These are phyloP conservation scores for Synanceia verrucosa DNA, from an alignment of 2,797 vertebrate species.

Conservation along the genomic window DNA sequence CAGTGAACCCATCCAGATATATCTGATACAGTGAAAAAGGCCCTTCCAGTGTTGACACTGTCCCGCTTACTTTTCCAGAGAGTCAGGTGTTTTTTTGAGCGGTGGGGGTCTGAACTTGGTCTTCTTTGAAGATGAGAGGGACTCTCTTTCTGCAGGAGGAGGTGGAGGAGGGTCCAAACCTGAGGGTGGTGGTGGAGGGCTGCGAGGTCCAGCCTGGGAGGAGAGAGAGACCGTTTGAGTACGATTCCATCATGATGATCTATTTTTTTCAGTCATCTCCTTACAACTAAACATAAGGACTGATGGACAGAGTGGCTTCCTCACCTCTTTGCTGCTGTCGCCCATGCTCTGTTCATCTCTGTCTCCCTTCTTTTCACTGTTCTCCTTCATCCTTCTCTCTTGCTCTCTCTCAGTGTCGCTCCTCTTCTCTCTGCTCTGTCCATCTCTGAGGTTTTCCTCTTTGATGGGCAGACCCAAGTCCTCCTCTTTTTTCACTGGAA, in stretches of 20 bases:
- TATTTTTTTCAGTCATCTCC: too few relatives aligned
- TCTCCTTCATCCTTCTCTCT: constrained; percentile 57
- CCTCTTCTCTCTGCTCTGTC: constrained; percentile 31
- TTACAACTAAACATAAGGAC: too few relatives aligned
- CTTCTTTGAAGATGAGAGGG: constrained; percentile 83
- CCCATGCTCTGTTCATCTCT: constrained; percentile 56
- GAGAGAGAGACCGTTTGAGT: background rate
- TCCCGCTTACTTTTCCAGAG: constrained; percentile 89
- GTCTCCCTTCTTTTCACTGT: constrained; percentile 53
- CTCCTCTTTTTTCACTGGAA: constrained; percentile 65
- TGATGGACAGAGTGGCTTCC: background rate
- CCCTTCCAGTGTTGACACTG: rapidly evolving
- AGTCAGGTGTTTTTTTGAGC: constrained; percentile 90
- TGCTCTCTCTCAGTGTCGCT: constrained; percentile 50
- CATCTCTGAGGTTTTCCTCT: constrained; percentile 64
- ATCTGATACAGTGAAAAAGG: background rate
- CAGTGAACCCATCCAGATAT: background rate
- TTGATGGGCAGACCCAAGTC: constrained; percentile 57
- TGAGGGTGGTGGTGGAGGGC: constrained; percentile 65
- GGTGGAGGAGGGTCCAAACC: constrained; percentile 74
- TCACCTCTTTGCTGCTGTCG: constrained; percentile 75
- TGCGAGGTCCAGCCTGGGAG: constrained; percentile 73
- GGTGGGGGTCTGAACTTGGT: constrained; percentile 91
- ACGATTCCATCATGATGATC: background rate
- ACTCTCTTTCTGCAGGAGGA: constrained; percentile 77